phyloP scores from a whole-genome alignment of 2,113 vertebrate genomes.

The Zootoca vivipara region DNA sequence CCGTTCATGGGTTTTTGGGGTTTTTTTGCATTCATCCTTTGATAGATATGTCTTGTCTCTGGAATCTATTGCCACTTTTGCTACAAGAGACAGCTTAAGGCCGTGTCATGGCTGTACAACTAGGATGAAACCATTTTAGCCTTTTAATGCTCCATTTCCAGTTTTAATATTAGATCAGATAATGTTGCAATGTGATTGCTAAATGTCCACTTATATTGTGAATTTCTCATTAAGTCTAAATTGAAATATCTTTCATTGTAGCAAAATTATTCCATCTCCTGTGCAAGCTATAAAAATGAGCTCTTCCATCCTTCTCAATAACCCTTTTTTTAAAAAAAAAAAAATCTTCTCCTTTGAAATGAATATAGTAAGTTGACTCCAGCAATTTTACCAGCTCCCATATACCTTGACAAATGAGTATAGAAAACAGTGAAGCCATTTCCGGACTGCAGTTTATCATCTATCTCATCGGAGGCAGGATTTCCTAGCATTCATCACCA shows the following conservation, averaged over 20 bases:
- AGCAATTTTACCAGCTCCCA: not conserved
- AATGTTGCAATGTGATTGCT: not conserved
- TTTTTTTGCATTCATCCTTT: not conserved
- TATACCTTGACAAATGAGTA: constrained; percentile 13
- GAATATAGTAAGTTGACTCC: not conserved
- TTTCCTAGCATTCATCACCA: constrained; percentile 69
- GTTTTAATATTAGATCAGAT: not conserved
- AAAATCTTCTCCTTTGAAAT: not conserved
- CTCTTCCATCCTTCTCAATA: not conserved
- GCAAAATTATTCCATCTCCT: not conserved
- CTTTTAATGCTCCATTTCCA: not conserved
- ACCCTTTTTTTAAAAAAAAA: not conserved
- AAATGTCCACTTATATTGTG: not conserved
- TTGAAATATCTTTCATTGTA: not conserved
- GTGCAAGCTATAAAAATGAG: not conserved
- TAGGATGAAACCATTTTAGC: constrained; percentile 20
- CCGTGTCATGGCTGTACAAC: constrained; percentile 23
- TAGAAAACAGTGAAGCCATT: constrained; percentile 56
- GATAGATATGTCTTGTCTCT: not conserved
- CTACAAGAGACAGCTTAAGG: constrained; percentile 30
- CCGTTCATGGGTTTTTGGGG: no score
- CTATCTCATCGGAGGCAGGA: constrained; percentile 59
- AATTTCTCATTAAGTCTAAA: not conserved
- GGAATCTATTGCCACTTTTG: not conserved
- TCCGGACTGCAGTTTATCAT: constrained; percentile 45